Conservation (phyloP, 2,797 vertebrate genomes). For the Synanceia verrucosa region DNA sequence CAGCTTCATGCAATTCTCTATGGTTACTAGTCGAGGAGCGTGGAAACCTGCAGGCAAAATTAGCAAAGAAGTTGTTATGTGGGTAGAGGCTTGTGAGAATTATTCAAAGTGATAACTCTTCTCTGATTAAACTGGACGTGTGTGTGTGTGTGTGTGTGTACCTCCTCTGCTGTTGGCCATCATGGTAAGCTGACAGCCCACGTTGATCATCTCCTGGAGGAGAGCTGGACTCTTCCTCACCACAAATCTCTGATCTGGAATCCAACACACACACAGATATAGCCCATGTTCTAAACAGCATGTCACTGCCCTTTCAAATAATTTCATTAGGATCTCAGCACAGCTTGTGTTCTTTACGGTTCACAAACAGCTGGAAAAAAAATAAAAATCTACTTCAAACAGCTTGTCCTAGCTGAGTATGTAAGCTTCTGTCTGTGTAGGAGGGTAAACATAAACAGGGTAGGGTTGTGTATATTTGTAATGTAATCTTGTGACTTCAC, state of each 20-base stretch:
- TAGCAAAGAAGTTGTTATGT: background rate
- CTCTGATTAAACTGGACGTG: background rate
- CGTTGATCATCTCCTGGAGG: constrained; percentile 99
- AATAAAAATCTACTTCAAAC: background rate
- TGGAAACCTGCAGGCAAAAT: constrained; percentile 82
- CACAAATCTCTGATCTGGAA: constrained; percentile 95
- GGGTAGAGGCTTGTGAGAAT: background rate
- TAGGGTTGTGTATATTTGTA: background rate
- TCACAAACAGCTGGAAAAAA: background rate
- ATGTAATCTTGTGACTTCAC: background rate
- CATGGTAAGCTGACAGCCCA: constrained; percentile 97
- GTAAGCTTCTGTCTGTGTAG: background rate
- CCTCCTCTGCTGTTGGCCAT: constrained; percentile 99
- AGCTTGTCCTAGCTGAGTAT: background rate
- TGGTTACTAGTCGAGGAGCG: constrained; percentile 93
- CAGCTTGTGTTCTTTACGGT: background rate
- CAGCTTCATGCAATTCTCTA: constrained; percentile 99
- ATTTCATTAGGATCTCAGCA: background rate
- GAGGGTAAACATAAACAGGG: background rate
- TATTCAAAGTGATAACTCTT: constrained; percentile 1
- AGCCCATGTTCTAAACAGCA: background rate
- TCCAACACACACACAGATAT: constrained; percentile 3
- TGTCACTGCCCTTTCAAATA: background rate
- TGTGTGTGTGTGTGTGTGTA: constrained; percentile 61
- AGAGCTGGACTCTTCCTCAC: constrained; percentile 95